Evolutionary conservation across 2,888 invertebrate genomes (phyloP).

Genomic region (Ochropleura leucogaster): DNA sequence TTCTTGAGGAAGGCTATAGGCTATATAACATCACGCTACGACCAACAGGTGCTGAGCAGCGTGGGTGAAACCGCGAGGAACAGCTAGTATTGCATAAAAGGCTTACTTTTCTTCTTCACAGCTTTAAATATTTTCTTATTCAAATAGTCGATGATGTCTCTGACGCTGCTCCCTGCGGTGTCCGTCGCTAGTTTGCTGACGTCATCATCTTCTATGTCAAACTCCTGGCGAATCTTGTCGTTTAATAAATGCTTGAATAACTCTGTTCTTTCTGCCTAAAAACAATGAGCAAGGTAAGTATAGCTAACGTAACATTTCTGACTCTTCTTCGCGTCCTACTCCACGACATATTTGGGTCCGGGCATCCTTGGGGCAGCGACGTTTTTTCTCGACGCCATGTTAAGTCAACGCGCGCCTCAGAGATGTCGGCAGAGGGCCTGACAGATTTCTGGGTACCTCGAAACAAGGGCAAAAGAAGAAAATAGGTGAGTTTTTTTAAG

Average conservation of each 20-base stretch:
- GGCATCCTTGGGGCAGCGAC: not conserved
- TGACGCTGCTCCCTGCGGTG: conserved; percentile 93
- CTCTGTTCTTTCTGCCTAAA: conserved; percentile 91
- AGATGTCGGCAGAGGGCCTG: no score
- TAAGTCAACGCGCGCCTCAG: no score
- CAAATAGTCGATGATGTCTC: conserved; percentile 93
- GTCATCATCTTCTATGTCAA: conserved; percentile 88
- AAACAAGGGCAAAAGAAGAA: no score
- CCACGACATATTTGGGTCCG: not conserved
- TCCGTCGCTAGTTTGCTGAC: conserved; percentile 91
- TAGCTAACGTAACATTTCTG: not conserved
- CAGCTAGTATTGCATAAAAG: no score
- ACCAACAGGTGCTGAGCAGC: no score
- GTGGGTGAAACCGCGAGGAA: no score
- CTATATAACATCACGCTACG: no score
- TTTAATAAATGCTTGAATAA: conserved; percentile 92
- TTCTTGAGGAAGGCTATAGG: no score
- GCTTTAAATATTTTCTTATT: conserved; percentile 93
- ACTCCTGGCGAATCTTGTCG: conserved; percentile 86
- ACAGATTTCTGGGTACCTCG: no score
- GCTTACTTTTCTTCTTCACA: conserved; percentile 92
- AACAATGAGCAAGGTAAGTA: conserved; percentile 22
- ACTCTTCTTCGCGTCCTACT: not conserved
- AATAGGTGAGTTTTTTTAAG: no score
- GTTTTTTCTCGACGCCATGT: no score